These are phyloP conservation scores for Proisotoma minuta DNA, from an alignment of 2,888 invertebrate species.

Conservation along the genomic window DNA sequence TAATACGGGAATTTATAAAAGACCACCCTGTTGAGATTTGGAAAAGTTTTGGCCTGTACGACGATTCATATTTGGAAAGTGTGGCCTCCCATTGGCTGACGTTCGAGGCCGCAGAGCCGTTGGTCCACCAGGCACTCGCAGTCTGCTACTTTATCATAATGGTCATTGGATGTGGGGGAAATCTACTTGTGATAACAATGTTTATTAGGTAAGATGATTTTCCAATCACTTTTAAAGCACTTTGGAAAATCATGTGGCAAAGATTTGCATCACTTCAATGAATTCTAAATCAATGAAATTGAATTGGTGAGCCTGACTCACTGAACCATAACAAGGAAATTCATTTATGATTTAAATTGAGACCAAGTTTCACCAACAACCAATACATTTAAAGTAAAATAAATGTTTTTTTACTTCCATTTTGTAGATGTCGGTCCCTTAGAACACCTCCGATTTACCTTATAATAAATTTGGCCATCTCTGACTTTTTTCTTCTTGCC, in stretches of 20 bases:
- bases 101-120: conserved; percentile 61
- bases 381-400: too few species aligned
- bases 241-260: too few species aligned
- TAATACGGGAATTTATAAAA: not conserved
- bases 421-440: conserved; percentile 66
- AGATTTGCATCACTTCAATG: too few species aligned
- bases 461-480: conserved; percentile 69
- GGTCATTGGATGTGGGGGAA: conserved; percentile 65
- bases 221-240: conserved; percentile 51
- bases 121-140: conserved; percentile 60
- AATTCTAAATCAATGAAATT: too few species aligned
- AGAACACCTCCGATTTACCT: conserved; percentile 70
- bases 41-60: conserved; percentile 57
- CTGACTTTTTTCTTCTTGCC: conserved; percentile 67
- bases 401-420: too few species aligned
- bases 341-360: too few species aligned
- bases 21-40: conserved; percentile 54
- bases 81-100: conserved; percentile 69
- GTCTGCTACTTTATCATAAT: conserved; percentile 61
- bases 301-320: too few species aligned
- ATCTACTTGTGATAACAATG: conserved; percentile 66
- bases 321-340: too few species aligned
- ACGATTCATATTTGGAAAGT: conserved; percentile 57
- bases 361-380: too few species aligned
- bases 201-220: conserved; percentile 68